Evolutionary conservation across 2,797 vertebrate genomes (phyloP), one percentile per base, ranked within the genome.

Genomic region (Botia almorhae): DNA sequence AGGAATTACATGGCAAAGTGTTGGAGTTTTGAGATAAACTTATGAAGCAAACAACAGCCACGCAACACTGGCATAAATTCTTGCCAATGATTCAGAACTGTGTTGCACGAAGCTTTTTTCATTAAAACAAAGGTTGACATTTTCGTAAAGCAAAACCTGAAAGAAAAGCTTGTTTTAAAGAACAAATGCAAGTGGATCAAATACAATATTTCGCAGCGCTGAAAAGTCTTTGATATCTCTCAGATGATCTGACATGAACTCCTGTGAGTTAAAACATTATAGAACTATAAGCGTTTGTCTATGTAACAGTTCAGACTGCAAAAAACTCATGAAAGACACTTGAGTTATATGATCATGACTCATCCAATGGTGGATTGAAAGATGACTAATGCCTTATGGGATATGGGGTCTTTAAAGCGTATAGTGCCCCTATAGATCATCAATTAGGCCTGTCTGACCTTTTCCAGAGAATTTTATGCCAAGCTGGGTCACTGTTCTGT

Each of bases 401-500:
- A 67, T 67, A 56, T 43, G 39, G 14, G 19, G 12, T 23, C 17
- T 61, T 70, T 70, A 61, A 13, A 61, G 69, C 4, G 39, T n/a
- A 16, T 12, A 43, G 21, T 16, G 36, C 26, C 26, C 51, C 51
- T 11, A 43, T 76, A 71, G 17, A 46, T 82, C 56, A 73, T 48
- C 77, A 79, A 83, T 85, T 78, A 83, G 63, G 53, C 17, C 21
- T 23, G 48, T 12, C 33, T 51, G 77, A 83, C 81, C 73, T 87
- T 83, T 82, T 53, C 60, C n/a, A 17, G 16, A 60, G 26, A 70
- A 17, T 61, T 61, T 14, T 29, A 43, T 72, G 33, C 56, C 64
- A 67, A 21, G 19, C 29, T 74, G 69, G 63, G 23, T 75, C 16
- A 53, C 71, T 48, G 43, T 72, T 69, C 39, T 71, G 56, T 26